phyloP scores from a whole-genome alignment of 2,888 invertebrate species.

The Ceratothoa steindachneri region DNA sequence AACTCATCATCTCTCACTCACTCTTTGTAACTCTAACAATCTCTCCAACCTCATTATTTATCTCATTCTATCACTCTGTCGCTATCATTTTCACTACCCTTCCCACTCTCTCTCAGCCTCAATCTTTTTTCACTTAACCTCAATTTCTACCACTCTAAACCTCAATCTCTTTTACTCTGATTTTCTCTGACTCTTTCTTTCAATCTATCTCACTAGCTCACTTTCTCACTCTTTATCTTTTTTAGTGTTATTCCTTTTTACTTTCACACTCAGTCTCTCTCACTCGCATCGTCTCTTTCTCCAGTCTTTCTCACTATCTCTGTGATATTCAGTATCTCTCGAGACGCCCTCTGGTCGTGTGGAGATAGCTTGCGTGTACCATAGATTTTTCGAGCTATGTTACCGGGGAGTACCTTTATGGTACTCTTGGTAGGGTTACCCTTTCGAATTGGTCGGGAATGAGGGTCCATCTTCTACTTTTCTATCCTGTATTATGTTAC shows the following conservation, averaged over 20 bases:
- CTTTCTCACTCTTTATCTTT: background rate
- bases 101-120: conserved; percentile 1
- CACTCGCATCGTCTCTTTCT: background rate
- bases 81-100: background rate
- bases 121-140: too few species aligned
- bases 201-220: background rate
- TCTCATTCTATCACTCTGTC: background rate
- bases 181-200: background rate
- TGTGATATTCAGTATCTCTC: background rate
- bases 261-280: background rate
- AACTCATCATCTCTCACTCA: too few species aligned
- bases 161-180: background rate
- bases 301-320: conserved; percentile 1
- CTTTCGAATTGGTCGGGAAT: too few species aligned
- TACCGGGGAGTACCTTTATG: too few species aligned
- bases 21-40: too few species aligned
- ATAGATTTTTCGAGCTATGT: too few species aligned
- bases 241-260: background rate
- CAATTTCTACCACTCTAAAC: background rate
- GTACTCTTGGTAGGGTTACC: too few species aligned
- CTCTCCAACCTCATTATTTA: too few species aligned
- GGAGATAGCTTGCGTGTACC: too few species aligned
- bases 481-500: too few species aligned
- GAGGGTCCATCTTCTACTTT: too few species aligned
- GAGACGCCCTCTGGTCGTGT: too few species aligned